Evolutionary conservation across 2,888 invertebrate species (phyloP).

Genomic region (Marasmarcha lunaedactyla): DNA sequence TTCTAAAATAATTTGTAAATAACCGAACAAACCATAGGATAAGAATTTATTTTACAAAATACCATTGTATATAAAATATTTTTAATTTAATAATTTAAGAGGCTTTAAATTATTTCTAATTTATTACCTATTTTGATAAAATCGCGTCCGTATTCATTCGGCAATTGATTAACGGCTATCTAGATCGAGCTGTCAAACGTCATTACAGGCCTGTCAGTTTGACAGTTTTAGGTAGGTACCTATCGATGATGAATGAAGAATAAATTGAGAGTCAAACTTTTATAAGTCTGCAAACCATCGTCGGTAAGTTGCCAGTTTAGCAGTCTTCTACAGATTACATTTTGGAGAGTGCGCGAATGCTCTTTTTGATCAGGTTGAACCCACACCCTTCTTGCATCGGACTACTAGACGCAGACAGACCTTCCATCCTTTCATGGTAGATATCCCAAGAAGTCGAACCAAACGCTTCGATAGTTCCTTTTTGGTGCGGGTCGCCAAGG

Average conservation of each 20-base stretch:
- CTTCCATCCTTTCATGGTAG: too few species aligned
- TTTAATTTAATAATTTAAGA: slow-evolving; percentile 28
- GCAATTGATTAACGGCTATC: slow-evolving; percentile 54
- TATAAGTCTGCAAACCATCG: neutral
- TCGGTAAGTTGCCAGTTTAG: too few species aligned
- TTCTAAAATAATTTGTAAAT: slow-evolving; percentile 11
- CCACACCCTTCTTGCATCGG: too few species aligned
- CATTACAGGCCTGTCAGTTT: slow-evolving; percentile 38
- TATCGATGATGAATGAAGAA: too few species aligned
- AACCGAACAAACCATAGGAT: neutral
- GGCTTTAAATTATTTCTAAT: slow-evolving; percentile 32
- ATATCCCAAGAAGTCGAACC: too few species aligned
- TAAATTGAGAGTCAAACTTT: neutral
- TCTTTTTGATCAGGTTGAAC: too few species aligned
- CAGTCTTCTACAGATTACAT: too few species aligned
- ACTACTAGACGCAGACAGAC: too few species aligned
- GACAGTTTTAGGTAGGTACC: too few species aligned
- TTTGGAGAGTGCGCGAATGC: too few species aligned
- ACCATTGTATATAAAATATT: slow-evolving; percentile 7
- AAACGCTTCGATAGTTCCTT: too few species aligned
- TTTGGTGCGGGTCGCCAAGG: too few species aligned
- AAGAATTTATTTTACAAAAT: neutral
- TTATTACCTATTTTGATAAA: slow-evolving; percentile 22
- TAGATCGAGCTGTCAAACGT: slow-evolving; percentile 57
- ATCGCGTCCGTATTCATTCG: slow-evolving; percentile 20